phyloP scores from a whole-genome alignment of 2,113 vertebrate species.

The Carettochelys insculpta region DNA sequence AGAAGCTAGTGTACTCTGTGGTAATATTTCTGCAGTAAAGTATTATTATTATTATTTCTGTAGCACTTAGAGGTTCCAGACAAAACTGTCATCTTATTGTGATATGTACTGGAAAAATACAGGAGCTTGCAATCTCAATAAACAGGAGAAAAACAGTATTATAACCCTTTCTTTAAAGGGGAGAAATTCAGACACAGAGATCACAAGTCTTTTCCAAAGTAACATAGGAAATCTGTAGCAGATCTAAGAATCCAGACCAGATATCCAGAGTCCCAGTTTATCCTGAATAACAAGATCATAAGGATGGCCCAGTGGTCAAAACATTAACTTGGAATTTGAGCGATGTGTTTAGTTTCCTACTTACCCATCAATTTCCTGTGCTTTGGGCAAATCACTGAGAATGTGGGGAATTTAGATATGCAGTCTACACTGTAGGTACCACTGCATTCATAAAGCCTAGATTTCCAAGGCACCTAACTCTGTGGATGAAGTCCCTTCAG shows the following conservation, averaged over 20 bases:
- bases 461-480: neutral
- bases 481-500: neutral
- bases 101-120: neutral
- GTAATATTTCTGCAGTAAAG: constrained; percentile 51
- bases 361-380: neutral
- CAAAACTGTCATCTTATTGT: neutral
- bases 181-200: neutral
- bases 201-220: neutral
- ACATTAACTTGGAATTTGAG: neutral
- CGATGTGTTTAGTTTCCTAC: neutral
- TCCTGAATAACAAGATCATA: neutral
- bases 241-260: neutral
- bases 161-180: neutral
- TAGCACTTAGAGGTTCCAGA: neutral
- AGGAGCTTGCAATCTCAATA: neutral
- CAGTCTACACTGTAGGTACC: neutral
- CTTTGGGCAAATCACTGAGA: neutral
- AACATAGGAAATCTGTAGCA: neutral
- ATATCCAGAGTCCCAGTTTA: neutral
- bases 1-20: constrained; percentile 41
- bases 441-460: neutral
- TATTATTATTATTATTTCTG: constrained; percentile 23
- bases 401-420: neutral
- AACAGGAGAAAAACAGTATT: neutral
- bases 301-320: neutral